phyloP scores from a whole-genome alignment of 1,140 invertebrate species.

The Amphibalanus amphitrite region DNA sequence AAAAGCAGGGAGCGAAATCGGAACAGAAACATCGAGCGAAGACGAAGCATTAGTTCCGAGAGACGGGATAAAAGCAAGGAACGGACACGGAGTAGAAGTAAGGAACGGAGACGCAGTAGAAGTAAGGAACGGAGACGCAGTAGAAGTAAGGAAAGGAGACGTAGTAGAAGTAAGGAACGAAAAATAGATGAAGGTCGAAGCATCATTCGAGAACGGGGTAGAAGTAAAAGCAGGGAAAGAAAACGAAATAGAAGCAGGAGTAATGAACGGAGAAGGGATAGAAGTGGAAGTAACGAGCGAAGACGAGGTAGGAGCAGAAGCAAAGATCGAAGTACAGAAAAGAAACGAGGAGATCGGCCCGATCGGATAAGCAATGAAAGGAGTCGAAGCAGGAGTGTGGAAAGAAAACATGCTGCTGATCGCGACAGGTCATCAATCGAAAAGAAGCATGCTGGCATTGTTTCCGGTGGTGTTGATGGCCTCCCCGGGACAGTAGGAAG shows the following conservation, averaged over 20 bases:
- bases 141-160: too few relatives aligned
- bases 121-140: background rate
- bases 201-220: background rate
- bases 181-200: background rate
- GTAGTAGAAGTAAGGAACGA: background rate
- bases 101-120: background rate
- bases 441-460: too few relatives aligned
- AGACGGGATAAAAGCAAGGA: background rate
- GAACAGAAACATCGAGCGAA: background rate
- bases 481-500: background rate
- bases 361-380: background rate
- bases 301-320: too few relatives aligned
- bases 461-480: background rate
- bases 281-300: too few relatives aligned
- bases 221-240: background rate
- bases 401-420: background rate
- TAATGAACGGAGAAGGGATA: too few relatives aligned
- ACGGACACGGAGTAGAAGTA: background rate
- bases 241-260: conserved; percentile 5
- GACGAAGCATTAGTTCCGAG: background rate
- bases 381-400: background rate
- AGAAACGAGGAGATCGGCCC: too few relatives aligned
- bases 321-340: too few relatives aligned
- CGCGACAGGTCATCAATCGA: too few relatives aligned
- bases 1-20: background rate